Evolutionary conservation across 2,113 vertebrate genomes (phyloP).

Genomic region (Coryphaenoides rupestris): DNA sequence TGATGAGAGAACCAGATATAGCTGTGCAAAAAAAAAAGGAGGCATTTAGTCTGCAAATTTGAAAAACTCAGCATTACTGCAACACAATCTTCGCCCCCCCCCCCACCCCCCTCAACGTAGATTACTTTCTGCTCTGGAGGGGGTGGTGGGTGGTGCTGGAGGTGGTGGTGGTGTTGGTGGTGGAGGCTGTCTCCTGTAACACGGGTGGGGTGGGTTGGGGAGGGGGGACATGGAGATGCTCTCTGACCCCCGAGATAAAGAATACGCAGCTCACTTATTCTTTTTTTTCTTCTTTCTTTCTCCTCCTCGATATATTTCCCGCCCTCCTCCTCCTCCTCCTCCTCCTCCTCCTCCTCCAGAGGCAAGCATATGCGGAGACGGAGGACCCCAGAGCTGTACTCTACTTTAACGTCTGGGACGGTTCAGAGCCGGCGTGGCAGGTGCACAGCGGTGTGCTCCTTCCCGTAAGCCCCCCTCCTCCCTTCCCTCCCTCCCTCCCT

Average conservation of each 20-base stretch:
- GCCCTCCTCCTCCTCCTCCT: too few relatives aligned
- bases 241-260: constrained; percentile 45
- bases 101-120: too few relatives aligned
- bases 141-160: too few relatives aligned
- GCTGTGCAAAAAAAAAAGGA: too few relatives aligned
- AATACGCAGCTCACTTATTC: constrained; percentile 38
- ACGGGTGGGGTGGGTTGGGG: constrained; percentile 39
- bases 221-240: constrained; percentile 1
- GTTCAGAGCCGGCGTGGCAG: constrained; percentile 48
- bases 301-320: too few relatives aligned
- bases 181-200: too few relatives aligned
- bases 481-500: too few relatives aligned
- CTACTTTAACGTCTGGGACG: constrained; percentile 34
- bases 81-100: constrained; percentile 68
- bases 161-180: too few relatives aligned
- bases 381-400: constrained; percentile 46
- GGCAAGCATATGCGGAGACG: constrained; percentile 31
- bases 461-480: constrained; percentile 24
- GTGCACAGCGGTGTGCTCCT: constrained; percentile 40
- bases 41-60: constrained; percentile 73
- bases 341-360: too few relatives aligned
- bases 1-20: constrained; percentile 72
- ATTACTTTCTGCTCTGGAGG: constrained; percentile 68
- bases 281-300: constrained; percentile 12
- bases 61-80: constrained; percentile 71